Conservation (phyloP, 1,140 invertebrate species). For the Limonius californicus region DNA sequence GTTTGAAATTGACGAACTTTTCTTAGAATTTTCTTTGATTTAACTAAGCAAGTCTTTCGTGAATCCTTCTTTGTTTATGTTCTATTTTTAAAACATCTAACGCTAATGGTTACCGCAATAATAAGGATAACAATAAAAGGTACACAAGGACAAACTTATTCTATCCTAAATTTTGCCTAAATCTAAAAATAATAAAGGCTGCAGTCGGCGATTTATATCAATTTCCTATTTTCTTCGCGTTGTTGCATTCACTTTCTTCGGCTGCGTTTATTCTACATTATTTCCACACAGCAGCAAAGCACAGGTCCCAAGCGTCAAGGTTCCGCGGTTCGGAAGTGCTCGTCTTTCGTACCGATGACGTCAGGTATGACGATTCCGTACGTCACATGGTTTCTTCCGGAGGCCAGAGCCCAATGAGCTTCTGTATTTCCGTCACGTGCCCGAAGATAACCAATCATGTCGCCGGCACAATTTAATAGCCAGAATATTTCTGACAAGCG, state of each 20-base stretch:
- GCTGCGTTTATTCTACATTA: too few relatives aligned
- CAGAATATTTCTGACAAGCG: conserved; percentile 85
- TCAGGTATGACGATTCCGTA: conserved; percentile 41
- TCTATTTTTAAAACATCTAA: conserved; percentile 2
- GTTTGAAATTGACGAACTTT: too few relatives aligned
- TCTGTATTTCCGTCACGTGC: conserved; percentile 52
- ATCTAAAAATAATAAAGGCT: too few relatives aligned
- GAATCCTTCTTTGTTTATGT: background rate
- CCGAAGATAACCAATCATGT: conserved; percentile 53
- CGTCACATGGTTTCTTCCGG: conserved; percentile 49
- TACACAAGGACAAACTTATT: too few relatives aligned
- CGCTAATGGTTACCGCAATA: background rate
- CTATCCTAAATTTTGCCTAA: too few relatives aligned
- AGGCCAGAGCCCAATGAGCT: conserved; percentile 43
- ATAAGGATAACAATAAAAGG: too few relatives aligned
- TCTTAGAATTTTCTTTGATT: too few relatives aligned
- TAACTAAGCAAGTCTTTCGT: too few relatives aligned
- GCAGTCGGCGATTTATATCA: background rate
- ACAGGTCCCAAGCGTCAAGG: conserved; percentile 11
- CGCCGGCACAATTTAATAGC: conserved; percentile 56
- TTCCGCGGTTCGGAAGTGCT: conserved; percentile 30
- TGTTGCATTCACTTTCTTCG: too few relatives aligned
- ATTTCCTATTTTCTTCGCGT: background rate
- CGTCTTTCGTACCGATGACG: conserved; percentile 26
- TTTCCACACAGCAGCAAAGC: background rate